Evolutionary conservation across 2,797 vertebrate species (phyloP).

Genomic region (Lutjanus argentimaculatus): DNA sequence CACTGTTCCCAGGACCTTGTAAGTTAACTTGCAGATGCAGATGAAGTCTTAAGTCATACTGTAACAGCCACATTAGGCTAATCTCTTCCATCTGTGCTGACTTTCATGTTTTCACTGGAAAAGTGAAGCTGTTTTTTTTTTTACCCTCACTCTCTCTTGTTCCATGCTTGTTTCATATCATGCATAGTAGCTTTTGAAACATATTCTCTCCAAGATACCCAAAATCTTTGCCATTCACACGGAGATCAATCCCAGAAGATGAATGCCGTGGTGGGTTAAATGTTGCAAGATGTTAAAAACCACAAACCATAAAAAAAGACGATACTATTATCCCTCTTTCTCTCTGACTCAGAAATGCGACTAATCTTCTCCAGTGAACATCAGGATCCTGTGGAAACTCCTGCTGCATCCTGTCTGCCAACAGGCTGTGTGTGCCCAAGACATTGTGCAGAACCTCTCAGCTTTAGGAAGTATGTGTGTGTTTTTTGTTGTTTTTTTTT

Average conservation of each 20-base stretch:
- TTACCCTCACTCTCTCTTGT: background rate
- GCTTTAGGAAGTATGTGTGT: conserved; percentile 18
- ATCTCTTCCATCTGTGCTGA: conserved; percentile 65
- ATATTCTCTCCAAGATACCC: conserved; percentile 18
- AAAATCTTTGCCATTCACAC: conserved; percentile 14
- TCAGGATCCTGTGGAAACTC: conserved; percentile 42
- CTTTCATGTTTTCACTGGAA: conserved; percentile 41
- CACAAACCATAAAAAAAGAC: background rate
- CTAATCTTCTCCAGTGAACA: conserved; percentile 46
- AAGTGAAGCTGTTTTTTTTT: background rate
- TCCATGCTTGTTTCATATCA: conserved; percentile 43
- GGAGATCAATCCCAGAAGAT: conserved; percentile 1
- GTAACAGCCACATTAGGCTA: conserved; percentile 6
- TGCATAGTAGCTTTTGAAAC: conserved; percentile 20
- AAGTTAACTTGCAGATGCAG: conserved; percentile 7
- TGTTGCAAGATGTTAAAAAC: conserved; percentile 44
- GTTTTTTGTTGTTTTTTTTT: background rate
- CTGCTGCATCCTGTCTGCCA: conserved; percentile 26
- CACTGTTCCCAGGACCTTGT: background rate
- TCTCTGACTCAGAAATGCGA: conserved; percentile 35
- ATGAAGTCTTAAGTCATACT: conserved; percentile 8
- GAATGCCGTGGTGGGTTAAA: conserved; percentile 40
- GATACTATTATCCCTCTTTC: conserved; percentile 10
- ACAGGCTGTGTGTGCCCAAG: background rate
- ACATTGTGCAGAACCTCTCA: conserved; percentile 22